These are phyloP conservation scores for Idaea dimidiata DNA, from an alignment of 2,888 invertebrate genomes.

Conservation along the genomic window DNA sequence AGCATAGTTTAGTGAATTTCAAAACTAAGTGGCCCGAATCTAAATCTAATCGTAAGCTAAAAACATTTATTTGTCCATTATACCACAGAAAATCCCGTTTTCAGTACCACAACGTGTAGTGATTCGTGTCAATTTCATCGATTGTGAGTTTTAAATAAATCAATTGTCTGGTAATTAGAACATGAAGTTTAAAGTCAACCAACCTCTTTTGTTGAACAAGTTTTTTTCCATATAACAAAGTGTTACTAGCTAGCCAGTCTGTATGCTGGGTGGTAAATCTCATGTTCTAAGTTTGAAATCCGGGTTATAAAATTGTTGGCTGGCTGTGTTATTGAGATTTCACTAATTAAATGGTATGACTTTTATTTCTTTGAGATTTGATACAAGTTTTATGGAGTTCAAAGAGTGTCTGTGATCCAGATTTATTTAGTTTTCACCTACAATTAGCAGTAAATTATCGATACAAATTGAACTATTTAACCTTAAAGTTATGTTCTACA, in stretches of 20 bases:
- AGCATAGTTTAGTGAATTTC: neutral
- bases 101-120: neutral
- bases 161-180: constrained; percentile 8
- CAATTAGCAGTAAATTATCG: constrained; percentile 23
- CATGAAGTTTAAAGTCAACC: constrained; percentile 16
- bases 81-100: neutral
- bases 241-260: constrained; percentile 5
- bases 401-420: constrained; percentile 16
- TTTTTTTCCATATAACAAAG: neutral
- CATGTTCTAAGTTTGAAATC: neutral
- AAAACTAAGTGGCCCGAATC: neutral
- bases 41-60: neutral
- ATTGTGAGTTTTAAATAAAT: neutral
- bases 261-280: neutral
- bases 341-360: neutral
- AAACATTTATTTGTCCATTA: neutral
- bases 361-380: neutral
- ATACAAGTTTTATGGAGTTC: constrained; percentile 9
- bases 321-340: neutral
- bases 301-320: neutral
- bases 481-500: constrained; percentile 22
- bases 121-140: neutral
- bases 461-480: constrained; percentile 43
- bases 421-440: constrained; percentile 28
- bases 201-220: neutral